Base-by-base conservation (phyloP, 2,113 vertebrate species). In the Heloderma charlesbogerti region DNA sequence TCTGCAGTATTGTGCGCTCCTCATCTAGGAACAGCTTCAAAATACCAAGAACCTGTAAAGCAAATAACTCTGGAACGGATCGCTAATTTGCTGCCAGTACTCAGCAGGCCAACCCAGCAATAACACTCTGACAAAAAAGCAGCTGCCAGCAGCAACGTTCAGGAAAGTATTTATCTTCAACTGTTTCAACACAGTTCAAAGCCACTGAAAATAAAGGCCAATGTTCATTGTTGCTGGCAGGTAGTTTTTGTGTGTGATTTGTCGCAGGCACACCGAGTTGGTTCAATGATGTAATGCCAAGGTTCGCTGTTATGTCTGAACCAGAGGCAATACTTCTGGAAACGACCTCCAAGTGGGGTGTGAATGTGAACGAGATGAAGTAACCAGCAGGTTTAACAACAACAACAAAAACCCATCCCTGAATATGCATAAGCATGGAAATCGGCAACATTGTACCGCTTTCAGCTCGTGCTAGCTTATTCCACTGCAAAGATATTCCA, bases 131-230 rank as follows among this genome's bases (percentile, higher is more conserved):
- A 75, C 57, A 84, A 60, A 63, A 85, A 63, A 89, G 18, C 37
- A 77, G 31, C 81, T 89, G 88, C 51, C 51, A 63, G 80, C 69
- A 77, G 43, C 72, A 60, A 87, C 16, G 13, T 63, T 37, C 37
- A 20, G 25, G 9, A 60, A 74, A 54, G n/a, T 75, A 75, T 48
- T 89, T 89, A 66, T 75, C 66, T 66, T 31, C 71, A 89, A n/a
- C 22, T 75, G 69, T 77, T 89, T 84, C 80, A 75, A 63, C 69
- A 84, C 29, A 89, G 71, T 66, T 90, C 71, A 90, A 84, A 90
- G 71, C 20, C 69, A 77, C 80, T 89, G 51, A 75, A 72, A 84
- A 83, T 83, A 60, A 84, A 83, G 69, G 60, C 48, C 48, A 43
- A 31, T 72, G 29, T 69, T 34, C 37, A 43, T 31, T 57, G 67